A percentile compares a stretch with the other conserved stretches of the same genome.
phyloP scores from a whole-genome alignment of 2,113 vertebrate genomes.

The Tretioscincus oriximinensis region DNA sequence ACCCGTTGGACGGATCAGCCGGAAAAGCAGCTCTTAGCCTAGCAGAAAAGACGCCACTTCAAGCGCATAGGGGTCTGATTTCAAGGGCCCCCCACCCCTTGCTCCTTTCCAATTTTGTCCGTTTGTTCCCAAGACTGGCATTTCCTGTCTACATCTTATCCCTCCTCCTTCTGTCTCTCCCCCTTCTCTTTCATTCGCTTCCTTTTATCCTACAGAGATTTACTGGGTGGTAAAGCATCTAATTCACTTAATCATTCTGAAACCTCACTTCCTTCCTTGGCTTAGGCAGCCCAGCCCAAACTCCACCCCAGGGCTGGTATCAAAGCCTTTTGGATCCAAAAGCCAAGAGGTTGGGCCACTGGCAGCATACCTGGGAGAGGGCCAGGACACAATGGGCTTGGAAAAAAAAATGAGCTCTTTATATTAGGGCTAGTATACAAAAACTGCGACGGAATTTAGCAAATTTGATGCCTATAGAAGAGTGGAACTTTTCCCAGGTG shows the following conservation, averaged over 20 bases:
- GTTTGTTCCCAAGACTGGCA: constrained; percentile 59
- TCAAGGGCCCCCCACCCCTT: constrained; percentile 14
- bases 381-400: neutral
- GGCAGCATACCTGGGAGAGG: neutral
- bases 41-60: constrained; percentile 55
- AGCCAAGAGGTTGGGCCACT: constrained; percentile 41
- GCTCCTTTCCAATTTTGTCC: constrained; percentile 26
- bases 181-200: neutral
- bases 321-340: constrained; percentile 33
- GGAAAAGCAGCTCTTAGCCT: constrained; percentile 49
- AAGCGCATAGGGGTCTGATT: constrained; percentile 52
- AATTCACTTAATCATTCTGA: constrained; percentile 70
- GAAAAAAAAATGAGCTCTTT: neutral
- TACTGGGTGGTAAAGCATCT: constrained; percentile 59
- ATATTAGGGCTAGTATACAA: too few relatives aligned
- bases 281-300: neutral
- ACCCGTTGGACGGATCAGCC: constrained; percentile 33
- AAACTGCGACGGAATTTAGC: too few relatives aligned
- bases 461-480: too few relatives aligned
- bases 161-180: constrained; percentile 25
- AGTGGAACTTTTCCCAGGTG: too few relatives aligned
- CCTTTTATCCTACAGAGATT: constrained; percentile 60
- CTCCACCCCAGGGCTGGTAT: neutral
- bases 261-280: constrained; percentile 60
- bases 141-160: constrained; percentile 59